Evolutionary conservation across 2,888 invertebrate species (phyloP).

Genomic region (Tipula lateralis): DNA sequence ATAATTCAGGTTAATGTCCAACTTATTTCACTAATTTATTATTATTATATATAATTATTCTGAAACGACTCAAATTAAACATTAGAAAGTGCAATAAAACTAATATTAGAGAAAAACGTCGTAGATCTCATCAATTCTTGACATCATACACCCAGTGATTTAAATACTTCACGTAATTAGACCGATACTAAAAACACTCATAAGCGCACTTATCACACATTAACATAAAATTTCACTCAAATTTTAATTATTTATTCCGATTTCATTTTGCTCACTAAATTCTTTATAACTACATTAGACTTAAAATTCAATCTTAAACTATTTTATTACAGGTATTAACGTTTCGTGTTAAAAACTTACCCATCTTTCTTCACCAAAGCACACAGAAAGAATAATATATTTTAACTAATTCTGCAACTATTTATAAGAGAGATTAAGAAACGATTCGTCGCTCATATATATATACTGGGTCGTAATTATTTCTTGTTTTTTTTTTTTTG

Average conservation of each 20-base stretch:
- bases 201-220: background rate
- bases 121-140: no score
- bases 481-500: background rate
- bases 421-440: background rate
- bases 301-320: background rate
- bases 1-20: no score
- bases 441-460: background rate
- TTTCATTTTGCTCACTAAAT: background rate
- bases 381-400: background rate
- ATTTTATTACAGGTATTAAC: background rate
- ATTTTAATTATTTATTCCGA: background rate
- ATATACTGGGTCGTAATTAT: background rate
- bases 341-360: background rate
- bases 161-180: background rate
- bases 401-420: background rate
- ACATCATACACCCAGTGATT: no score
- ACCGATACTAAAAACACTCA: background rate
- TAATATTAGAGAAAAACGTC: no score
- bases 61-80: no score
- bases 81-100: no score
- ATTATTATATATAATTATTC: no score
- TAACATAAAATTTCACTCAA: background rate
- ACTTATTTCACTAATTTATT: no score
- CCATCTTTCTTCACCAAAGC: background rate
- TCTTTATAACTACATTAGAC: background rate